Percentiles rank a stretch among this genome's conserved stretches.
Evolutionary conservation across 2,797 vertebrate genomes (phyloP).

Genomic region (Sebastes oblongus): DNA sequence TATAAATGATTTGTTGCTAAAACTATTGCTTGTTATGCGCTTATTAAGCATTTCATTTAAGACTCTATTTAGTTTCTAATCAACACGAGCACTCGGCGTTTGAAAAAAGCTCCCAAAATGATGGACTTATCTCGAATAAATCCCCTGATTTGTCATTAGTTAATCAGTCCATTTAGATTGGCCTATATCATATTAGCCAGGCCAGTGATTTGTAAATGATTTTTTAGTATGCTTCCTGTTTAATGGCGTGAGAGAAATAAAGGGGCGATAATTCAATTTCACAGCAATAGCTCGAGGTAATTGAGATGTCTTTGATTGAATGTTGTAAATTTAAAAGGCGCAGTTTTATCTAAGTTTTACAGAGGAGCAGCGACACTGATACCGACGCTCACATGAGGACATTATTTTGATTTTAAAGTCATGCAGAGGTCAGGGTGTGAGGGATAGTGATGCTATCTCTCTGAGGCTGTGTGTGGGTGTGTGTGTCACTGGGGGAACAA

Average conservation of each 20-base stretch:
- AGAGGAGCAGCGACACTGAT: conserved; percentile 57
- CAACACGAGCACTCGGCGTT: conserved; percentile 58
- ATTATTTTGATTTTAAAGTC: conserved; percentile 71
- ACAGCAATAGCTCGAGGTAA: conserved; percentile 71
- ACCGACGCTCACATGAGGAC: conserved; percentile 32
- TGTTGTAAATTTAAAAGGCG: conserved; percentile 69
- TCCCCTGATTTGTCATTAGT: conserved; percentile 69
- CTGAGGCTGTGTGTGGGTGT: background rate
- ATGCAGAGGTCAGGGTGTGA: conserved; percentile 70
- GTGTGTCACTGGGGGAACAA: background rate
- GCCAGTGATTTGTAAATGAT: conserved; percentile 78
- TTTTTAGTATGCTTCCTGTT: conserved; percentile 70
- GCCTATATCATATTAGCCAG: conserved; percentile 74
- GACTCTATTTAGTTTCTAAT: conserved; percentile 68
- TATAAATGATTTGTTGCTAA: conserved; percentile 64
- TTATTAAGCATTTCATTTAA: conserved; percentile 77
- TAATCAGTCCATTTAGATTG: conserved; percentile 71
- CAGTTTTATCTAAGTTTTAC: conserved; percentile 74
- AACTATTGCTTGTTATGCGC: conserved; percentile 77
- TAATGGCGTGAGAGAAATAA: conserved; percentile 78
- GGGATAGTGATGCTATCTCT: conserved; percentile 45
- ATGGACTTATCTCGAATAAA: conserved; percentile 63
- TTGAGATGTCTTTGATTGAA: conserved; percentile 74
- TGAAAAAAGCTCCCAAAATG: conserved; percentile 38
- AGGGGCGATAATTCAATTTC: conserved; percentile 74